Conservation (phyloP, 2,797 vertebrate genomes). For the Paratrypauchen microcephalus region DNA sequence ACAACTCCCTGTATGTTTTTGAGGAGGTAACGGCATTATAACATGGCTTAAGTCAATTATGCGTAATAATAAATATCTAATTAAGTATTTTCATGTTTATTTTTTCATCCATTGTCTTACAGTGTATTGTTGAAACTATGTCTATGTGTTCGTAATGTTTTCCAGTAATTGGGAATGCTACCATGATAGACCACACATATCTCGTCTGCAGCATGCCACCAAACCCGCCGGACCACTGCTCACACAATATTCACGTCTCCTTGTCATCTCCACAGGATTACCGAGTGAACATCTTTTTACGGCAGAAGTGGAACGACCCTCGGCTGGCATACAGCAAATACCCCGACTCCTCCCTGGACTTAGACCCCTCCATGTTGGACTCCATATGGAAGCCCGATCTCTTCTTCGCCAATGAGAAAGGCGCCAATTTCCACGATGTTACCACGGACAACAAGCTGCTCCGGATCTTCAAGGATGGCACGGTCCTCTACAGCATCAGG, state of each 20-base stretch:
- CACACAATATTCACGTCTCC: conserved; percentile 56
- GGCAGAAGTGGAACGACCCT: conserved; percentile 97
- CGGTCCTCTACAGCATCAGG: conserved; percentile 97
- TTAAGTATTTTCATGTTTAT: conserved; percentile 1
- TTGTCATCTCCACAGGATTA: conserved; percentile 88
- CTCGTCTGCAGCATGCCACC: conserved; percentile 19
- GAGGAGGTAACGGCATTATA: too few relatives aligned
- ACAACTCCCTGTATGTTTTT: too few relatives aligned
- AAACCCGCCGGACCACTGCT: conserved; percentile 18
- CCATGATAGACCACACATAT: not conserved
- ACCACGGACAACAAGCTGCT: conserved; percentile 98
- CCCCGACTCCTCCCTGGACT: conserved; percentile 93
- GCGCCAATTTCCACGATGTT: conserved; percentile 97
- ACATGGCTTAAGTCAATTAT: too few relatives aligned
- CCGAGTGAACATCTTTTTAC: conserved; percentile 98
- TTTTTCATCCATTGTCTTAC: conserved; percentile 31
- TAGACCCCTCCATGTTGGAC: conserved; percentile 98
- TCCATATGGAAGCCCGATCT: conserved; percentile 99
- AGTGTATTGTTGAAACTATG: conserved; percentile 3
- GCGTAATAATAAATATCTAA: too few relatives aligned
- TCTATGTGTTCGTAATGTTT: not conserved
- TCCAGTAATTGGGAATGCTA: not conserved
- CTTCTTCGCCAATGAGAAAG: conserved; percentile 98
- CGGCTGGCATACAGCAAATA: conserved; percentile 96
- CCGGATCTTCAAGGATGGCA: conserved; percentile 95